phyloP scores from a whole-genome alignment of 1,140 invertebrate genomes.

The Callitettix versicolor region DNA sequence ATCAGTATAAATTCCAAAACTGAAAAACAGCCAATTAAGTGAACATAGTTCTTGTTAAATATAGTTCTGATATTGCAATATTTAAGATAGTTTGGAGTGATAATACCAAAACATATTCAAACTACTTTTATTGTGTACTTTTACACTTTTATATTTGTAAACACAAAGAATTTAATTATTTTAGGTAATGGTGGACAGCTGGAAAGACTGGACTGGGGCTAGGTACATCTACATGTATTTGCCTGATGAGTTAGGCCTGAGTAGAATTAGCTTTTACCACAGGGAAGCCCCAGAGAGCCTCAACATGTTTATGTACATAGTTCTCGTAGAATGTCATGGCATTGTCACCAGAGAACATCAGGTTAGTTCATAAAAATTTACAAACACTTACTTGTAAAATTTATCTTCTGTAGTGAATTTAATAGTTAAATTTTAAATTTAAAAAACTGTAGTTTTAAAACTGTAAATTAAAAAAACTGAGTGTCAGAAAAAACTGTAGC shows the following conservation, averaged over 20 bases:
- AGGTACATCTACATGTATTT: constrained; percentile 37
- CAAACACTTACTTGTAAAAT: background rate
- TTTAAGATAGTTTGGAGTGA: no score
- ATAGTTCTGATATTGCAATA: no score
- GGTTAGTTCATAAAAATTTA: constrained; percentile 16
- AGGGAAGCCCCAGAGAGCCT: constrained; percentile 32
- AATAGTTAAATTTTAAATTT: background rate
- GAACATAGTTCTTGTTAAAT: no score
- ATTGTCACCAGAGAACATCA: constrained; percentile 29
- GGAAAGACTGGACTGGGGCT: constrained; percentile 43
- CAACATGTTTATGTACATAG: constrained; percentile 37
- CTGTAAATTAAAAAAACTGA: background rate
- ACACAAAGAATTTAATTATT: no score
- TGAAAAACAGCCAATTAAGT: no score
- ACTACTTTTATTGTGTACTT: no score
- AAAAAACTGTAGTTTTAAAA: background rate
- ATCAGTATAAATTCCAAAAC: no score
- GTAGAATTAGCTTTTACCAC: constrained; percentile 33
- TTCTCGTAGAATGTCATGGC: constrained; percentile 34
- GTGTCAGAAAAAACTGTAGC: background rate
- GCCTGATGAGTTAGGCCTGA: constrained; percentile 34
- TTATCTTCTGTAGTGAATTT: background rate
- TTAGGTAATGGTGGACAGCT: constrained; percentile 34
- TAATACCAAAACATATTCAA: no score
- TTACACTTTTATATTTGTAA: no score